Base-by-base conservation (phyloP, 1,140 invertebrate genomes). In the Trachymyrmex septentrionalis region DNA sequence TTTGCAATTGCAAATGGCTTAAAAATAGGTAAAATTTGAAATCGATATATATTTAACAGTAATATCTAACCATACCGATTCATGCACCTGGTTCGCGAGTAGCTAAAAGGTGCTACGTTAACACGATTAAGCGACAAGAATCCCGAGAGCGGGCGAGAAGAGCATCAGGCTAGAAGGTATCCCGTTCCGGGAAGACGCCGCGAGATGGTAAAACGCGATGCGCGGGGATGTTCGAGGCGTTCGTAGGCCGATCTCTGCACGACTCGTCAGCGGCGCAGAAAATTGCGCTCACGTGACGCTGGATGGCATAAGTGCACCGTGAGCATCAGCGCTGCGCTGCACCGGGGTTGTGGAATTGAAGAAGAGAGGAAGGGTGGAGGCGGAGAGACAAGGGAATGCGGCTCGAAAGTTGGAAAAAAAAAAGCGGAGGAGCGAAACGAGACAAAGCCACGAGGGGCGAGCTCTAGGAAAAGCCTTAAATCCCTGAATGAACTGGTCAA, bases 401-500 rank as follows among this genome's bases (percentile, higher is more conserved):
- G 61, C 77, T 66, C 2, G 21, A 24, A 10, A 84, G 69, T 80
- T 85, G 82, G 30, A 84, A 81, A 82, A 21, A 38, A 38, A 66
- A 12, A 67, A 48, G 48, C 85, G 63, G 80, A 82, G 78, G n/a
- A n/a, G 80, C 55, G 38, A 12, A 88, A 84, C 72, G 90, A 86
- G 90, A 90, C 87, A 90, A 90, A 90, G 87, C 84, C 84, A 71
- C 64, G 66, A 86, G 81, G 77, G 48, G 53, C 87, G 75, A 87
- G 85, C 85, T 91, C 90, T 78, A 87, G 87, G 89, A 91, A 91
- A 91, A 91, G 89, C 90, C 89, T 91, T 91, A 90, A 90, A 91
- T 91, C 89, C 63, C 84, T 91, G 90, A 91, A 91, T 91, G 90
- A 91, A 88, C 90, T 64, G 90, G 89, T 90, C 90, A 90, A 90